phyloP scores from a whole-genome alignment of 1,140 invertebrate genomes.

The Sycophaga agraensis region DNA sequence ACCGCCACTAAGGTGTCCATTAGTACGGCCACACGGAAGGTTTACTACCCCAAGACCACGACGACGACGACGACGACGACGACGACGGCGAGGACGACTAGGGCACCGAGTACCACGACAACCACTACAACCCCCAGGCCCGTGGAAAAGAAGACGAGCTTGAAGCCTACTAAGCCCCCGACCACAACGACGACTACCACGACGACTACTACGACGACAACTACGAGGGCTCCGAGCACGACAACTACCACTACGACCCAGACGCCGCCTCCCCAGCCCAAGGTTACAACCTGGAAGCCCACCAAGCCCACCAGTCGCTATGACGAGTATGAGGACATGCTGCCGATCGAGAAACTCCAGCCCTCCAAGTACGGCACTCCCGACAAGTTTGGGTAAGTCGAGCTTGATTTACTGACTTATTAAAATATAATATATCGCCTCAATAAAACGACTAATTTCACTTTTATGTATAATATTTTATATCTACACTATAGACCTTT shows the following conservation, averaged over 20 bases:
- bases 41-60: conserved; percentile 33
- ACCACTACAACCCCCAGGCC: conserved; percentile 47
- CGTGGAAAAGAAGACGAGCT: conserved; percentile 36
- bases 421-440: background rate
- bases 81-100: conserved; percentile 37
- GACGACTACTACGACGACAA: conserved; percentile 38
- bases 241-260: conserved; percentile 38
- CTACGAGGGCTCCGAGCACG: conserved; percentile 43
- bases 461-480: too few relatives aligned
- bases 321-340: conserved; percentile 40
- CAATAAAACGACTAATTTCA: too few relatives aligned
- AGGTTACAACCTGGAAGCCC: conserved; percentile 50
- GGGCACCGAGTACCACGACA: conserved; percentile 33
- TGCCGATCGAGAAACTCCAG: conserved; percentile 41
- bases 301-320: conserved; percentile 26
- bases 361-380: conserved; percentile 2
- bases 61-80: conserved; percentile 37
- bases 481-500: too few relatives aligned
- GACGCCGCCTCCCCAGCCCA: conserved; percentile 31
- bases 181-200: conserved; percentile 38
- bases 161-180: background rate
- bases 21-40: conserved; percentile 34
- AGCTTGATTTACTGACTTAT: background rate
- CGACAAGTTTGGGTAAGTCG: conserved; percentile 1
- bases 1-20: conserved; percentile 43